phyloP scores from a whole-genome alignment of 2,888 invertebrate species.

The Gerosis bhagava region DNA sequence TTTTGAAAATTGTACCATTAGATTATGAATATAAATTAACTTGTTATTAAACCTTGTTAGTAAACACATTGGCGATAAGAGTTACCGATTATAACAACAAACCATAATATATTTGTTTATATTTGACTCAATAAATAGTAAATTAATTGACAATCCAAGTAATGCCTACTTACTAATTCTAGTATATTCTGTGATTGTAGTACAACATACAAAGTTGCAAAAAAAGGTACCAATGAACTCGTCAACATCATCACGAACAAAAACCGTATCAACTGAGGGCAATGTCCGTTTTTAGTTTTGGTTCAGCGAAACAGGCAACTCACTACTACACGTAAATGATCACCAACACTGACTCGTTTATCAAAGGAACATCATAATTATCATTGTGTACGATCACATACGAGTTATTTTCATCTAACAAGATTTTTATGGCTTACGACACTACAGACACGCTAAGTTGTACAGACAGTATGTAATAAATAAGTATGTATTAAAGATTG shows the following conservation, averaged over 20 bases:
- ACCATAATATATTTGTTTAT: no score
- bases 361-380: conserved; percentile 20
- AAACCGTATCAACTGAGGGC: conserved; percentile 60
- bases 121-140: no score
- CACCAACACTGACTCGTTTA: conserved; percentile 37
- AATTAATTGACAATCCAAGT: no score
- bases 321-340: conserved; percentile 46
- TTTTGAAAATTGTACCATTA: no score
- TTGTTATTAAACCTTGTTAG: not conserved
- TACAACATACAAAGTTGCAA: conserved; percentile 30
- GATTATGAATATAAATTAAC: no score
- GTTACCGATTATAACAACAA: no score
- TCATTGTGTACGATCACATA: conserved; percentile 20
- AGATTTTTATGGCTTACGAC: conserved; percentile 1
- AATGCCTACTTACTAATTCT: no score
- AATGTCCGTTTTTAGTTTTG: conserved; percentile 72
- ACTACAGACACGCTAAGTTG: no score
- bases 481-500: no score
- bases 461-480: no score
- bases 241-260: conserved; percentile 54
- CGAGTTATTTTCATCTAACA: conserved; percentile 26
- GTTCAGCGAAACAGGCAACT: conserved; percentile 57
- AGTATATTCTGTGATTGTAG: conserved; percentile 8
- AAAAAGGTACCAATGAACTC: conserved; percentile 39
- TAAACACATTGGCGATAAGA: not conserved